Evolutionary conservation across 2,797 vertebrate species (phyloP).

Genomic region (Cynopterus sphinx): DNA sequence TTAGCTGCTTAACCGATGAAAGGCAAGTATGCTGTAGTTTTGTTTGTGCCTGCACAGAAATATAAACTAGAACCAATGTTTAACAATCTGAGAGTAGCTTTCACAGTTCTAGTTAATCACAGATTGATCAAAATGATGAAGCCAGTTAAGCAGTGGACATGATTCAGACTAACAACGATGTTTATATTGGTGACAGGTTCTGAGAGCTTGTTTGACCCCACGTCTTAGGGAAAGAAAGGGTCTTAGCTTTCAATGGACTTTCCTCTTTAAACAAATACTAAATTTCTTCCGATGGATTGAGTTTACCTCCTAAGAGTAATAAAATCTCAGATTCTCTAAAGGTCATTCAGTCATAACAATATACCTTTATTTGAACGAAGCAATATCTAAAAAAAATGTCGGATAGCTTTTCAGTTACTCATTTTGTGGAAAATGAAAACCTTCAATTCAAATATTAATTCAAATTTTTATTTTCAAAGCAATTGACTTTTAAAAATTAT

Average conservation of each 20-base stretch:
- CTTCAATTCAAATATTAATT: background rate
- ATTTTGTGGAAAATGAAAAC: background rate
- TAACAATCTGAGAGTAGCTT: background rate
- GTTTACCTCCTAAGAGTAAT: background rate
- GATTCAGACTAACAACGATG: background rate
- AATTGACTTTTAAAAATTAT: background rate
- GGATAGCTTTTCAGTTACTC: background rate
- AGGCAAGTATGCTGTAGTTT: background rate
- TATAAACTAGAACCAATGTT: background rate
- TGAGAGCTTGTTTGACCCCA: background rate
- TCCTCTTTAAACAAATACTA: background rate
- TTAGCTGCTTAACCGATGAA: background rate
- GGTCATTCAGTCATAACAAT: background rate
- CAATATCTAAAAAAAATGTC: background rate
- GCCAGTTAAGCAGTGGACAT: fast-evolving
- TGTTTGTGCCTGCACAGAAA: background rate
- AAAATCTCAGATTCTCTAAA: background rate
- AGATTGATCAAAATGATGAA: background rate
- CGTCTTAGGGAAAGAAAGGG: background rate
- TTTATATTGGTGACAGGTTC: background rate
- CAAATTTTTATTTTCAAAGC: background rate
- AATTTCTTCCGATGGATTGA: background rate
- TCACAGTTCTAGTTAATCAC: background rate
- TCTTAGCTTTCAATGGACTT: background rate
- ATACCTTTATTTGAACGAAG: background rate